Evolutionary conservation across 1,140 invertebrate genomes (phyloP).

Genomic region (Saccostrea echinata): DNA sequence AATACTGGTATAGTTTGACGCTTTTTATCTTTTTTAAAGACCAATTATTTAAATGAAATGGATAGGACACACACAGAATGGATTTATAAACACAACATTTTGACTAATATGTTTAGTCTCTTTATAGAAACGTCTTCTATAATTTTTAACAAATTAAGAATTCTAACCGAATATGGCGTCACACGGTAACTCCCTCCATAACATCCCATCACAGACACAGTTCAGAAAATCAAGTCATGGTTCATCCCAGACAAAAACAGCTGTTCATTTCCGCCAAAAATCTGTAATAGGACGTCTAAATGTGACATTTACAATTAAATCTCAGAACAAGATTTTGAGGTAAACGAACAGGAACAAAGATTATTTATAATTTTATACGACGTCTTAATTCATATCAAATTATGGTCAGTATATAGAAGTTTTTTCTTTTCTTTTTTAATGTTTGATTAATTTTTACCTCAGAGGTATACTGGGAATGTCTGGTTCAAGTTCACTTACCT

Average conservation of each 20-base stretch:
- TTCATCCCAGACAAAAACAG: background rate
- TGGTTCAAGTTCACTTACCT: constrained; percentile 5
- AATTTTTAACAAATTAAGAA: background rate
- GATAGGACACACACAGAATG: too few relatives aligned
- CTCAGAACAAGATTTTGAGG: background rate
- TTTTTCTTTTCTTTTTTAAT: background rate
- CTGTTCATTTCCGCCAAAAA: background rate
- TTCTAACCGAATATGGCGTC: background rate
- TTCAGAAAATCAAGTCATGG: background rate
- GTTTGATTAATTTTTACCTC: background rate
- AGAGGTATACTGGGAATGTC: background rate
- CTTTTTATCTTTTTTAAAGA: too few relatives aligned
- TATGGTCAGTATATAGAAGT: background rate
- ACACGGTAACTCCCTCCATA: background rate
- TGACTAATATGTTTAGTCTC: too few relatives aligned
- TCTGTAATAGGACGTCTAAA: background rate
- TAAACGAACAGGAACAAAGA: background rate
- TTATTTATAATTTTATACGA: background rate
- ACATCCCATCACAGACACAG: constrained; percentile 7
- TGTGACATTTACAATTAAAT: background rate
- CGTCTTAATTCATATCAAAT: background rate
- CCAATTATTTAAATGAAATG: too few relatives aligned
- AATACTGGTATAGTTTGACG: too few relatives aligned
- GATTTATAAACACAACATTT: too few relatives aligned
- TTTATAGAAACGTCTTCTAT: too few relatives aligned